Conservation (phyloP, 2,888 invertebrate species). For the Aspidiotus rigidus region DNA sequence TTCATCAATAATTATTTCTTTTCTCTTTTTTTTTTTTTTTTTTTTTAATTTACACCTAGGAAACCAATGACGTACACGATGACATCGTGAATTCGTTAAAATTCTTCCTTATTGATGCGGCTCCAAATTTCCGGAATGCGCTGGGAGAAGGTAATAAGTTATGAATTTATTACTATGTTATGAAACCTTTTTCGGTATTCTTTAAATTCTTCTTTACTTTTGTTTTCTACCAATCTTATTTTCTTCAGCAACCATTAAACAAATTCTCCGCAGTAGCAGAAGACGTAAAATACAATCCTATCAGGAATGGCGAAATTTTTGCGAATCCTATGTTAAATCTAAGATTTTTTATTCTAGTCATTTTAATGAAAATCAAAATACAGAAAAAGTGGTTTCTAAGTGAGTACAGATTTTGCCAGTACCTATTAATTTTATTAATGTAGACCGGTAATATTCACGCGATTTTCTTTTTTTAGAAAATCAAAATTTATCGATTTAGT, state of each 20-base stretch:
- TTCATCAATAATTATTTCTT: too few species aligned
- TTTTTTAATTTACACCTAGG: background rate
- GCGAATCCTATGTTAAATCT: background rate
- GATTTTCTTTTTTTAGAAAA: background rate
- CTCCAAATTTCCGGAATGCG: background rate
- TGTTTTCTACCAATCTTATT: background rate
- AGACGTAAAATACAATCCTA: conserved; percentile 4
- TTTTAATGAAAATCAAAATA: conserved; percentile 18
- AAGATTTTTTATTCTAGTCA: conserved; percentile 12
- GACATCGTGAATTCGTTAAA: background rate
- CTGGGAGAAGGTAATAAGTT: background rate
- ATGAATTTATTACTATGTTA: background rate
- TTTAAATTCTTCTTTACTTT: background rate
- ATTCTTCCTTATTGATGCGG: background rate
- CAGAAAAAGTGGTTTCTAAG: background rate
- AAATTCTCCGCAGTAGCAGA: conserved; percentile 1
- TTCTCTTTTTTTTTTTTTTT: background rate
- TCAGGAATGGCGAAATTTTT: conserved; percentile 4
- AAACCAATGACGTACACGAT: background rate
- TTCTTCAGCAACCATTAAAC: conserved; percentile 3
- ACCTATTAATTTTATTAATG: background rate
- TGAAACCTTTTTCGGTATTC: too few species aligned
- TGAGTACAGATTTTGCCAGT: background rate
- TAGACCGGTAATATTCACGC: background rate
- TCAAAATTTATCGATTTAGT: background rate